Percentiles rank a stretch among this genome's conserved stretches.
phyloP scores from a whole-genome alignment of 1,140 invertebrate species.

The Orius insidiosus region DNA sequence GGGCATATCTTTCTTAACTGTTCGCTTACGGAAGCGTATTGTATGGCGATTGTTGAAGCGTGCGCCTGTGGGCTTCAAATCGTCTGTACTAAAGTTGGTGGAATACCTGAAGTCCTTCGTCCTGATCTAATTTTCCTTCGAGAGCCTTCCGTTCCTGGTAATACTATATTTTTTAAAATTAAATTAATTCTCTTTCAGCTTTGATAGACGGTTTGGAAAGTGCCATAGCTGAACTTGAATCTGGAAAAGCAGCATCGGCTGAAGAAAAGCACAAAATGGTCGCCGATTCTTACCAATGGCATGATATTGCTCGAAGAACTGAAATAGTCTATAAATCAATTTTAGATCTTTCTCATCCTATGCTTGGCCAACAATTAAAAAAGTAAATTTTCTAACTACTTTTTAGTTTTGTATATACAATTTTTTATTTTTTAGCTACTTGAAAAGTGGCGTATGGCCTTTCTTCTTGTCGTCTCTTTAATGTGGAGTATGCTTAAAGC shows the following conservation, averaged over 20 bases:
- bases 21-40: conserved; percentile 96
- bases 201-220: conserved; percentile 38
- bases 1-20: conserved; percentile 97
- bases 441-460: conserved; percentile 54
- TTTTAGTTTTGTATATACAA: conserved; percentile 22
- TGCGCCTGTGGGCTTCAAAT: conserved; percentile 94
- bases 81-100: conserved; percentile 93
- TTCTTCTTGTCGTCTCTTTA: conserved; percentile 60
- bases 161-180: no score
- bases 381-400: conserved; percentile 45
- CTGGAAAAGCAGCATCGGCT: conserved; percentile 45
- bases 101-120: conserved; percentile 95
- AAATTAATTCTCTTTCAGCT: conserved; percentile 22
- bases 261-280: conserved; percentile 60
- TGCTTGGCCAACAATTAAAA: conserved; percentile 38
- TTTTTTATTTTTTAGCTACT: conserved; percentile 32
- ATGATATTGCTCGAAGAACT: conserved; percentile 74
- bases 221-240: conserved; percentile 51
- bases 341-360: conserved; percentile 16
- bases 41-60: conserved; percentile 97
- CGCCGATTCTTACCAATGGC: conserved; percentile 81
- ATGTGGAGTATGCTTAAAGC: conserved; percentile 56
- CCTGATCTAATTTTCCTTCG: conserved; percentile 75
- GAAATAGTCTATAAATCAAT: conserved; percentile 62
- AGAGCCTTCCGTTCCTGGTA: conserved; percentile 62